Conservation (phyloP, 2,888 invertebrate species). For the Pedicia rivosa region DNA sequence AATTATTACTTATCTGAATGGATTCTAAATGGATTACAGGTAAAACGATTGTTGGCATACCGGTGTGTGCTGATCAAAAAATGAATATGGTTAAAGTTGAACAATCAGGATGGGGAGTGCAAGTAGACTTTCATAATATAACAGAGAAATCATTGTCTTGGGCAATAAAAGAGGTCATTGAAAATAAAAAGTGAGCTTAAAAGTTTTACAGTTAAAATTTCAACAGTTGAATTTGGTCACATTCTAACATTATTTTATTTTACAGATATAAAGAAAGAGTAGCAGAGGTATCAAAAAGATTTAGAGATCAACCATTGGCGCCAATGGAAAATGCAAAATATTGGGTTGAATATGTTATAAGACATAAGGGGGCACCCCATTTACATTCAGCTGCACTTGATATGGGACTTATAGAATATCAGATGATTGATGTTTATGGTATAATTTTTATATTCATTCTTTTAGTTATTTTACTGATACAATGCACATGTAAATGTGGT, state of each 20-base stretch:
- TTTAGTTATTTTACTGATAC: background rate
- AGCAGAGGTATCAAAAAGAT: conserved; percentile 25
- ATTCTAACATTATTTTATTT: background rate
- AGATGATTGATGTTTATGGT: conserved; percentile 7
- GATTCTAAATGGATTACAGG: no score
- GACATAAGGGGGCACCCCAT: conserved; percentile 17
- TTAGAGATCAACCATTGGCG: conserved; percentile 30
- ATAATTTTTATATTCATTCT: no score
- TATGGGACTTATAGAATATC: conserved; percentile 5
- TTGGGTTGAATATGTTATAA: conserved; percentile 35
- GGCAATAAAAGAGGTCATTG: conserved; percentile 17
- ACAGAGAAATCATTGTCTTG: conserved; percentile 20
- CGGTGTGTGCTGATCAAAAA: conserved; percentile 36
- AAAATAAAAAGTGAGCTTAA: conserved; percentile 16
- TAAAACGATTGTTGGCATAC: conserved; percentile 35
- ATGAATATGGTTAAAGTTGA: conserved; percentile 32
- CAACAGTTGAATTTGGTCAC: background rate
- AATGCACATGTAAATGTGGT: no score
- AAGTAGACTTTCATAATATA: conserved; percentile 22
- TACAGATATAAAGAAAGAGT: conserved; percentile 9
- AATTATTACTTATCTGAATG: no score
- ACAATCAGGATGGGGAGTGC: conserved; percentile 27
- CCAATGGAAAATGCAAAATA: conserved; percentile 34
- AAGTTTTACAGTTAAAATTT: background rate
- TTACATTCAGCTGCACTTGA: conserved; percentile 14